Percentiles rank a stretch among this genome's conserved stretches.
phyloP scores from a whole-genome alignment of 2,113 vertebrate species.

The Ageneiosus marmoratus region DNA sequence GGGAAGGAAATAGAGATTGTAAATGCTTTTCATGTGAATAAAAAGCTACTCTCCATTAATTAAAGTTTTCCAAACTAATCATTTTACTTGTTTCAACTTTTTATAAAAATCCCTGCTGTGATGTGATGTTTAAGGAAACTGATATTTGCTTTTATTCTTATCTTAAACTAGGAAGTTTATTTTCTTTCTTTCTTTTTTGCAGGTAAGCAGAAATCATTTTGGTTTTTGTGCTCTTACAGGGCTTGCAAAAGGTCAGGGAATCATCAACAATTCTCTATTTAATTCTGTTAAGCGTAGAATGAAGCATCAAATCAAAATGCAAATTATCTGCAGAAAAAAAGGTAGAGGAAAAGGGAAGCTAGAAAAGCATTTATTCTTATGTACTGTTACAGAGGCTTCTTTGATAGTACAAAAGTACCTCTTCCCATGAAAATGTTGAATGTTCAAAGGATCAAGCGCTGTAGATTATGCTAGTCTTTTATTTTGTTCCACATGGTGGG shows the following conservation, averaged over 20 bases:
- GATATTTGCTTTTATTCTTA: constrained; percentile 68
- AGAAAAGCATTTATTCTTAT: constrained; percentile 69
- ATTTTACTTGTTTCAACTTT: constrained; percentile 45
- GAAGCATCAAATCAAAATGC: constrained; percentile 80
- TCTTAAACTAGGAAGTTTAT: constrained; percentile 53
- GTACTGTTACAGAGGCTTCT: constrained; percentile 62
- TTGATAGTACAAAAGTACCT: constrained; percentile 63
- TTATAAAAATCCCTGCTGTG: constrained; percentile 57
- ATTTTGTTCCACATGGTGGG: constrained; percentile 3
- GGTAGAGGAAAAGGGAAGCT: constrained; percentile 49
- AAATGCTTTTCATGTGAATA: constrained; percentile 40
- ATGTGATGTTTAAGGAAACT: constrained; percentile 59
- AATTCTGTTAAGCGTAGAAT: constrained; percentile 78
- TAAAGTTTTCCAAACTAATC: constrained; percentile 57
- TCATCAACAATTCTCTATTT: constrained; percentile 67
- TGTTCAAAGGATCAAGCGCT: constrained; percentile 45
- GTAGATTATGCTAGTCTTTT: constrained; percentile 31
- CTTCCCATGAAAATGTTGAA: constrained; percentile 62
- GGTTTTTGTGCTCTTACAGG: constrained; percentile 53
- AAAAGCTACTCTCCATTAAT: constrained; percentile 46
- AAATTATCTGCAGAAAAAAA: constrained; percentile 72
- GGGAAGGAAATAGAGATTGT: constrained; percentile 5
- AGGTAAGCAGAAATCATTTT: constrained; percentile 55
- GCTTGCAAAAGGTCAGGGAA: constrained; percentile 62
- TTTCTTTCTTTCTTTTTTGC: constrained; percentile 23